These are phyloP conservation scores for Acrocyrtus sp. DNA, from an alignment of 2,888 invertebrate species.

Conservation along the genomic window DNA sequence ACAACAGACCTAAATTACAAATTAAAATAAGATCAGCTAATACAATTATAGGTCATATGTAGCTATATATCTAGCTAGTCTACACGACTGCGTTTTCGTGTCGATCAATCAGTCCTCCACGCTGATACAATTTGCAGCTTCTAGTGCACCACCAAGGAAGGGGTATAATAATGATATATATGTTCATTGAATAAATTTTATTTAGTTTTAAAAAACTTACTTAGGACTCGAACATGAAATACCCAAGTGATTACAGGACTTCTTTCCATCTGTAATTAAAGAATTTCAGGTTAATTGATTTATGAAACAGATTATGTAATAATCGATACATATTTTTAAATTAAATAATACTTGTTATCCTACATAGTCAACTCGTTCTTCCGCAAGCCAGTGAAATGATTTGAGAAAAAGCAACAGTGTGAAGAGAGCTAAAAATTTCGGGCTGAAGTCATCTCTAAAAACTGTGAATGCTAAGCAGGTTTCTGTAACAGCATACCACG, in stretches of 20 bases:
- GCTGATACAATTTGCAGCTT: not conserved
- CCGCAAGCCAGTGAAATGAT: slow-evolving; percentile 99
- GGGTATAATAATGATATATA: no score
- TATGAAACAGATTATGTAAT: not conserved
- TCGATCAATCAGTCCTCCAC: no score
- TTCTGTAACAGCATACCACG: slow-evolving; percentile 99
- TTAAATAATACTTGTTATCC: slow-evolving; percentile 68
- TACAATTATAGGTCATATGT: not conserved
- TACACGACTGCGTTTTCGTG: no score
- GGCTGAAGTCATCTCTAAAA: slow-evolving; percentile 98
- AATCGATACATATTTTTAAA: not conserved
- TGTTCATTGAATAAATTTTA: no score
- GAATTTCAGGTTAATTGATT: not conserved
- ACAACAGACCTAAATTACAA: slow-evolving; percentile 74
- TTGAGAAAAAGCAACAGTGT: slow-evolving; percentile 95
- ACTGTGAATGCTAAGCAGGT: slow-evolving; percentile 99
- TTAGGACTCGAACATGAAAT: slow-evolving; percentile 91
- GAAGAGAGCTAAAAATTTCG: slow-evolving; percentile 97
- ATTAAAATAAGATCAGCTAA: slow-evolving; percentile 18
- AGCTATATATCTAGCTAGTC: no score
- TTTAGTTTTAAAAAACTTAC: no score
- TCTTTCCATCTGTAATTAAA: slow-evolving; percentile 92
- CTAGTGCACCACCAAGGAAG: not conserved
- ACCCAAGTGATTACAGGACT: slow-evolving; percentile 96
- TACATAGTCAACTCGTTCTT: slow-evolving; percentile 98